Evolutionary conservation across 2,113 vertebrate species (phyloP).

Genomic region (Pao palembangensis): DNA sequence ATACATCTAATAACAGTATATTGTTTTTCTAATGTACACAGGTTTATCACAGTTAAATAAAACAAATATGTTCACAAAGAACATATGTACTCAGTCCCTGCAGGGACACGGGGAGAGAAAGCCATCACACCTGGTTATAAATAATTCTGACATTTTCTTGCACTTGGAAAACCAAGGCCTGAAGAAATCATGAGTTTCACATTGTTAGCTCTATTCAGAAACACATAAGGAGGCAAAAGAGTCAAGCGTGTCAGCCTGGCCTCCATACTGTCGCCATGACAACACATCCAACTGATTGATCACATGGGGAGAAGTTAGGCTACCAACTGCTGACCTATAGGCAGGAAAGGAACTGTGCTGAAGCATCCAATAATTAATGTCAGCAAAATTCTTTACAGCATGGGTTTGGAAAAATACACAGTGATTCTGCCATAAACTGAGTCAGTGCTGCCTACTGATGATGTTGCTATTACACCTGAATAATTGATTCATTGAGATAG

Average conservation of each 20-base stretch:
- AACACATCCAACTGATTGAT: conserved; percentile 1
- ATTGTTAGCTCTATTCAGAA: conserved; percentile 9
- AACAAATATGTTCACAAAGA: conserved; percentile 28
- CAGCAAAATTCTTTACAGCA: background rate
- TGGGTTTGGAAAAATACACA: background rate
- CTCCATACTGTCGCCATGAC: conserved; percentile 19
- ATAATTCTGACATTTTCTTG: background rate
- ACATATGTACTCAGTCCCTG: conserved; percentile 13
- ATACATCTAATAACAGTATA: conserved; percentile 60
- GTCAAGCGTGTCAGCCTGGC: background rate
- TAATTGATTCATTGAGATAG: conserved; percentile 19
- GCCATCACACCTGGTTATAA: background rate
- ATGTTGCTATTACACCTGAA: conserved; percentile 11
- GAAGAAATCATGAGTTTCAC: background rate
- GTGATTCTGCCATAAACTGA: background rate
- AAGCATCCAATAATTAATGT: background rate
- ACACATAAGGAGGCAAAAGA: background rate
- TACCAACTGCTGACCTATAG: too few relatives aligned
- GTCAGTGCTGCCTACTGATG: conserved; percentile 14
- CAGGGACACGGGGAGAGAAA: conserved; percentile 15
- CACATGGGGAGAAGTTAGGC: too few relatives aligned
- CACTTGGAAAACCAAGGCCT: background rate
- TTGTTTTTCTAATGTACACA: conserved; percentile 41
- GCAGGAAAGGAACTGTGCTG: too few relatives aligned
- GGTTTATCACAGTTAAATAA: conserved; percentile 42